A percentile compares a stretch with the other conserved stretches of the same genome.
Conservation (phyloP, 53 echinoderm and acorn worm genomes). For the Henricia sp. region DNA sequence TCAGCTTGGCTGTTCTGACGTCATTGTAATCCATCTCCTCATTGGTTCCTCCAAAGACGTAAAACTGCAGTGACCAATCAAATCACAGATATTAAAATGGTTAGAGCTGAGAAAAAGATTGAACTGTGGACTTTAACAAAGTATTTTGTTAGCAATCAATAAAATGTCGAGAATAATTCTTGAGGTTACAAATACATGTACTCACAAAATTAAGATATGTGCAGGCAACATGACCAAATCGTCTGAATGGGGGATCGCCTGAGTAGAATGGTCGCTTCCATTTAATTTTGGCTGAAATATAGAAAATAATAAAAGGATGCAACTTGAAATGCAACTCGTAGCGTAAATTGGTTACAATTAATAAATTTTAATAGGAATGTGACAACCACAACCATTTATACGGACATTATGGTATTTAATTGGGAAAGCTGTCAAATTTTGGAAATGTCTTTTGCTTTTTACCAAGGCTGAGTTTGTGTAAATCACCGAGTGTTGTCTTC, state of each 20-base stretch:
- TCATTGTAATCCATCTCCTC: constrained; percentile 78
- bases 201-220: constrained; percentile 64
- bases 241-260: constrained; percentile 60
- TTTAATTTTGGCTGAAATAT: constrained; percentile 62
- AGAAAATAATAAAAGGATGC: not conserved
- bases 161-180: not conserved
- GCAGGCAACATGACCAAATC: constrained; percentile 72
- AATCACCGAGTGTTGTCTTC: constrained; percentile 62
- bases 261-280: constrained; percentile 78
- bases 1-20: constrained; percentile 71
- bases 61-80: constrained; percentile 55
- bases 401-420: too few relatives aligned
- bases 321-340: not conserved
- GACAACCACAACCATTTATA: too few relatives aligned
- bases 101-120: too few relatives aligned
- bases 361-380: too few relatives aligned
- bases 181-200: not conserved
- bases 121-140: too few relatives aligned
- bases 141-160: not conserved
- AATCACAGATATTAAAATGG: too few relatives aligned
- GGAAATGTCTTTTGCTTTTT: not conserved
- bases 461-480: constrained; percentile 77
- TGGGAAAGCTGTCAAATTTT: too few relatives aligned
- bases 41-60: constrained; percentile 73
- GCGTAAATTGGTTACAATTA: not conserved